These are phyloP conservation scores for Deladenus siricidicola DNA, from an alignment of 2,888 invertebrate genomes.

Conservation along the genomic window DNA sequence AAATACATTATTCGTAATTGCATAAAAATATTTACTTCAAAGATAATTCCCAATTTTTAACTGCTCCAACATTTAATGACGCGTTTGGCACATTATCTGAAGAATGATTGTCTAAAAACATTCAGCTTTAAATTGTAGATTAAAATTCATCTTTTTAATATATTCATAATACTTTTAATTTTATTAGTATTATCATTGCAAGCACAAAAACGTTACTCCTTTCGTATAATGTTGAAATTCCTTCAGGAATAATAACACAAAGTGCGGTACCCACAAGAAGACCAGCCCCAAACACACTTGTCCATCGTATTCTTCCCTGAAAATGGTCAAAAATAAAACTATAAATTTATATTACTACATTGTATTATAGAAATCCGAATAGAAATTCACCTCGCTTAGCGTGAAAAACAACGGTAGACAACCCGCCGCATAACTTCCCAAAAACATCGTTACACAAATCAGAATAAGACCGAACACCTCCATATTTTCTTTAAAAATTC, in stretches of 20 bases:
- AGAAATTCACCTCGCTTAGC: conserved; percentile 75
- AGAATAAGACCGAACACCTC: conserved; percentile 9
- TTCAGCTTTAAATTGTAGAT: neutral
- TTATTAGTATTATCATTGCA: no score
- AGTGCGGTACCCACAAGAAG: conserved; percentile 91
- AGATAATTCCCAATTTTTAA: neutral
- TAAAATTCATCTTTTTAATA: neutral
- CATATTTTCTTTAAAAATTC: no score
- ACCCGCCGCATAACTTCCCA: conserved; percentile 89
- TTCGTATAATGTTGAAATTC: conserved; percentile 66
- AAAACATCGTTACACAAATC: conserved; percentile 76
- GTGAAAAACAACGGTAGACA: conserved; percentile 85
- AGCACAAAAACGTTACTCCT: no score
- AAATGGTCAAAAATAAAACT: no score
- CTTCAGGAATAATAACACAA: conserved; percentile 96
- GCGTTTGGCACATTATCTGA: neutral
- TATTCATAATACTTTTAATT: neutral
- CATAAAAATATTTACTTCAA: neutral
- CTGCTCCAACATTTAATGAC: neutral
- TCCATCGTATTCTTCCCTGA: conserved; percentile 82
- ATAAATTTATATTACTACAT: neutral
- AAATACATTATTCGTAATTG: neutral
- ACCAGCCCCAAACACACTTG: conserved; percentile 92
- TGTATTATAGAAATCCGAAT: neutral
- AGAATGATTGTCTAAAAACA: neutral